A percentile compares a stretch with the other conserved stretches of the same genome.
These are phyloP conservation scores for Istiophorus platypterus DNA, from an alignment of 2,113 vertebrate genomes.

Conservation along the genomic window DNA sequence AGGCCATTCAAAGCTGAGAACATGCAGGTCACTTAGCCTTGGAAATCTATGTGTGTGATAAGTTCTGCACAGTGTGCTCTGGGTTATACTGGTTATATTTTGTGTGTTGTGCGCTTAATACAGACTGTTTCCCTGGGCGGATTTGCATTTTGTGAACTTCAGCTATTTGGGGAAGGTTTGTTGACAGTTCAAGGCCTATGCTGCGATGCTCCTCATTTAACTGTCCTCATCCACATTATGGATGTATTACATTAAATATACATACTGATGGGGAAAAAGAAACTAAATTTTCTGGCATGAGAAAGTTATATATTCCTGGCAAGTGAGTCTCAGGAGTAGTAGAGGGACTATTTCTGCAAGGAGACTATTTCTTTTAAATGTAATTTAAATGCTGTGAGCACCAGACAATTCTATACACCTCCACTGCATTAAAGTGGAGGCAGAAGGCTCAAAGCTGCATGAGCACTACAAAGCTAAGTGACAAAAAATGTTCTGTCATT, in stretches of 20 bases:
- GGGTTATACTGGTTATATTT: background rate
- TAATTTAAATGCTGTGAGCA: background rate
- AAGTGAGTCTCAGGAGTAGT: background rate
- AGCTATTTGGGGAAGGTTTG: constrained; percentile 48
- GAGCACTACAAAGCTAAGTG: too few species aligned
- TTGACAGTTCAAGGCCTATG: constrained; percentile 48
- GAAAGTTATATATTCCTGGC: background rate
- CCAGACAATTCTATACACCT: background rate
- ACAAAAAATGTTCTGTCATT: too few species aligned
- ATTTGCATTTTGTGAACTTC: constrained; percentile 60
- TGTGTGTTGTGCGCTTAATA: constrained; percentile 20
- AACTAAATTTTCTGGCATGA: constrained; percentile 1
- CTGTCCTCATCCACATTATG: constrained; percentile 8
- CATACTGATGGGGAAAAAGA: background rate
- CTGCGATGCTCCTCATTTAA: constrained; percentile 5
- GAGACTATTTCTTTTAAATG: background rate
- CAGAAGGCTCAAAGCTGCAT: too few species aligned
- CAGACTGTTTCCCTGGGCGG: constrained; percentile 17
- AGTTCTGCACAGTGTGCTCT: constrained; percentile 1
- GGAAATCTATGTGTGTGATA: constrained; percentile 44
- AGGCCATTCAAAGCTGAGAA: constrained; percentile 59
- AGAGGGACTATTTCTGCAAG: background rate
- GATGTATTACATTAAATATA: constrained; percentile 19
- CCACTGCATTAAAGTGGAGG: too few species aligned
- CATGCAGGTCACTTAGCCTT: constrained; percentile 69